phyloP scores from a whole-genome alignment of 2,113 vertebrate species.

The Isurus oxyrinchus region DNA sequence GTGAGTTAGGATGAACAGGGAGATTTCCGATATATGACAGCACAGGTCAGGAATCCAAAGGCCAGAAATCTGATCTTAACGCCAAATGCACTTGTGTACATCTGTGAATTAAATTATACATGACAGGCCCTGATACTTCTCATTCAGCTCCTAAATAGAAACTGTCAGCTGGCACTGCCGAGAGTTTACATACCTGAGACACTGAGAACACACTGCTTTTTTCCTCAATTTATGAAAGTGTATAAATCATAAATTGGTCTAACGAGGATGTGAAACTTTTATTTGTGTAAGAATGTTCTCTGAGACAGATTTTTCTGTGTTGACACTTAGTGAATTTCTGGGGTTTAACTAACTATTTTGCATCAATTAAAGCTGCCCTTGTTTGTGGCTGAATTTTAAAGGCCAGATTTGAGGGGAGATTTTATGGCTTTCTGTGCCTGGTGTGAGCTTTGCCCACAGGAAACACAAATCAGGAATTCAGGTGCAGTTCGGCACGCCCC shows the following conservation, averaged over 20 bases:
- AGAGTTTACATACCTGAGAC: slow-evolving; percentile 1
- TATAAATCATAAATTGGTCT: background rate
- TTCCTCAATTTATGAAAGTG: slow-evolving; percentile 1
- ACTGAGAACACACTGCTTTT: background rate
- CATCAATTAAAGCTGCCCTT: background rate
- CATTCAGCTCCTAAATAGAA: slow-evolving; percentile 42
- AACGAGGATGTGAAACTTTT: background rate
- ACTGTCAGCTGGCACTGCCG: slow-evolving; percentile 18
- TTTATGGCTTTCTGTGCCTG: background rate
- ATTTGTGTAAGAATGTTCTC: background rate
- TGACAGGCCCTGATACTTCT: slow-evolving; percentile 45
- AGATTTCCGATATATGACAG: slow-evolving; percentile 33
- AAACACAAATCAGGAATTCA: background rate
- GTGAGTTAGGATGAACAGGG: slow-evolving; percentile 14
- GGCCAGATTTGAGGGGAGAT: background rate
- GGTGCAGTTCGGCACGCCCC: background rate
- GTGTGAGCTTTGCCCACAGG: background rate
- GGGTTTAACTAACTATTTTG: background rate
- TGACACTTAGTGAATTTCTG: background rate
- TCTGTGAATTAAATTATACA: slow-evolving; percentile 43
- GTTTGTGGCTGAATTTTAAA: background rate
- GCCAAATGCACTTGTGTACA: slow-evolving; percentile 39
- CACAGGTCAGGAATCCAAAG: slow-evolving; percentile 34
- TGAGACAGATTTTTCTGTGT: background rate
- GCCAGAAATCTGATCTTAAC: slow-evolving; percentile 45